Evolutionary conservation across 1,140 invertebrate genomes (phyloP).

Genomic region (Procambarus clarkii): DNA sequence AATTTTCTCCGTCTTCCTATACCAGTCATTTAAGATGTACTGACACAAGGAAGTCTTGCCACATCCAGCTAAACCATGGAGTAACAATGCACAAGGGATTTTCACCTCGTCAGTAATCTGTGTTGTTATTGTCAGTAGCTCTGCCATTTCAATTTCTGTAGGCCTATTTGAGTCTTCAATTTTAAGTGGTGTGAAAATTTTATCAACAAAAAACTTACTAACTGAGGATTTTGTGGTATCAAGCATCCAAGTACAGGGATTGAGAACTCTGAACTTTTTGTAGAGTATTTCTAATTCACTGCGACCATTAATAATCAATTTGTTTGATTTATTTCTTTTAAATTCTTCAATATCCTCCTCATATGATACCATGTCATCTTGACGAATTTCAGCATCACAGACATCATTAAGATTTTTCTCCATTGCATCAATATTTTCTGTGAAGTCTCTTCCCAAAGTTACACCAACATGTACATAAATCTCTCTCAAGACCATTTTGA

Average conservation of each 20-base stretch:
- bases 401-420: constrained; percentile 9
- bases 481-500: not conserved
- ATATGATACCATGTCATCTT: not conserved
- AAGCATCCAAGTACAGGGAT: constrained; percentile 33
- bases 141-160: not conserved
- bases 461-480: constrained; percentile 10
- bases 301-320: constrained; percentile 8
- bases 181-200: constrained; percentile 49
- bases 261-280: not conserved
- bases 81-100: not conserved
- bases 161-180: not conserved
- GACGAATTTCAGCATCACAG: not conserved
- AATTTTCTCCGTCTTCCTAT: not conserved
- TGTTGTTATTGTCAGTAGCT: not conserved
- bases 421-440: not conserved
- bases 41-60: constrained; percentile 40
- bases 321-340: not conserved
- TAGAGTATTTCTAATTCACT: constrained; percentile 17
- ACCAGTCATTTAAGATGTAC: constrained; percentile 27
- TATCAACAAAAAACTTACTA: constrained; percentile 27
- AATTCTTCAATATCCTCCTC: not conserved
- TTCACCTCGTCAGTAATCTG: not conserved
- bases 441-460: constrained; percentile 4
- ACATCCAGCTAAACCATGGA: constrained; percentile 37
- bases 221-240: constrained; percentile 11